phyloP scores from a whole-genome alignment of 2,888 invertebrate species.

The Fissipunctia ypsillon region DNA sequence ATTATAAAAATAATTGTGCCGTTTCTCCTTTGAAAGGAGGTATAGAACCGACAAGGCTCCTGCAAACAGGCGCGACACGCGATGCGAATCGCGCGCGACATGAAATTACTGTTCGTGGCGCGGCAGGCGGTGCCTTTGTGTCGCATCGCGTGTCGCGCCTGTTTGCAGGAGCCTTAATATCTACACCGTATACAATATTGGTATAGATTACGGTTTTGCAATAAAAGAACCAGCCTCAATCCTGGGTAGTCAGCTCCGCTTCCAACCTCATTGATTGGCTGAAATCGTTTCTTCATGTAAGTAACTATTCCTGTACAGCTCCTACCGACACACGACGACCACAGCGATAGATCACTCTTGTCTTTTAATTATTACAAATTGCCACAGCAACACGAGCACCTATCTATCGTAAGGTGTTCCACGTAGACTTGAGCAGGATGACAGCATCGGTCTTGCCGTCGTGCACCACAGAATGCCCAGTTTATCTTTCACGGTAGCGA shows the following conservation, averaged over 20 bases:
- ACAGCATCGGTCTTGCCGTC: constrained; percentile 44
- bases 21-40: background rate
- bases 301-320: background rate
- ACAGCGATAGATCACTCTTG: constrained; percentile 4
- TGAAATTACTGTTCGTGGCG: too few species aligned
- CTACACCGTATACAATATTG: background rate
- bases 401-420: constrained; percentile 18
- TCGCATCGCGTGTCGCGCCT: too few species aligned
- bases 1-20: background rate
- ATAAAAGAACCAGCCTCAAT: background rate
- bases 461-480: background rate
- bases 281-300: constrained; percentile 15
- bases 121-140: too few species aligned
- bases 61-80: too few species aligned
- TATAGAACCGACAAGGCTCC: background rate
- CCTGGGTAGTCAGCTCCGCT: background rate
- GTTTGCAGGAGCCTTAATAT: too few species aligned
- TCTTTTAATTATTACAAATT: constrained; percentile 37
- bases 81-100: too few species aligned
- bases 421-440: constrained; percentile 18
- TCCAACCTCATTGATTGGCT: background rate
- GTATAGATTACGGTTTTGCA: background rate
- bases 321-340: background rate
- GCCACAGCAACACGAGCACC: background rate
- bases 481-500: constrained; percentile 16